Base-by-base conservation (phyloP, 2,888 invertebrate species). In the Pasiphila rectangulata region DNA sequence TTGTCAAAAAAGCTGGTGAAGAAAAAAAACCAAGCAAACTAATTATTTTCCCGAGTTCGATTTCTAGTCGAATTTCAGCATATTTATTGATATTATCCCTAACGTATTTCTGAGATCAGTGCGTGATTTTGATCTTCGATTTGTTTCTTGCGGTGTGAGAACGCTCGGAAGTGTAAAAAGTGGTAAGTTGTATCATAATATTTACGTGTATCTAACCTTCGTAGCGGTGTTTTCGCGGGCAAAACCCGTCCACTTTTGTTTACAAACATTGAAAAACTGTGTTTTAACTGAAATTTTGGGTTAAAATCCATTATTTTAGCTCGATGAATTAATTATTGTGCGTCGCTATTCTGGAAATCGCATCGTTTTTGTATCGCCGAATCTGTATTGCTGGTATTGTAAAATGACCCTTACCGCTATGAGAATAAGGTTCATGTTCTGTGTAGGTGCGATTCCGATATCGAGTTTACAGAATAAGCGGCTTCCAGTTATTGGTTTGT, bases 291-390 rank as follows among this genome's bases (percentile, higher is more conserved):
- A 45, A 56, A 53, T 17, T 17, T 27, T 25, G 39, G 21, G 10
- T 35, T 46, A 46, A 34, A 25, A 54, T 59, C 57, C 42, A 56
- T 63, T 64, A 68, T 65, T 69, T 54, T 61, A 61, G 57, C 46
- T 45, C 57, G 57, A 49, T 54, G 62, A 61, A 69, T 67, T 72
- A 71, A 75, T 76, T 77, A 79, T 69, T 59, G 40, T 12, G 48
- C 57, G 59, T 67, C 57, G 59, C 56, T 83, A 85, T 81, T 85
- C 83, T 75, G 68, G 46, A 69, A 68, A 72, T 75, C 57, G 69
- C 58, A 61, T 76, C 64, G 63, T 47, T 51, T 61, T 57, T 54
- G 57, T 55, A 66, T 66, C 58, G 66, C 51, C 50, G 42, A 41
- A 47, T 58, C 46, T 55, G 48, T 21, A 47, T 43, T 45, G 44